A percentile compares a stretch with the other conserved stretches of the same genome.
phyloP scores from a whole-genome alignment of 2,797 vertebrate species.

The Anabacerthia variegaticeps region DNA sequence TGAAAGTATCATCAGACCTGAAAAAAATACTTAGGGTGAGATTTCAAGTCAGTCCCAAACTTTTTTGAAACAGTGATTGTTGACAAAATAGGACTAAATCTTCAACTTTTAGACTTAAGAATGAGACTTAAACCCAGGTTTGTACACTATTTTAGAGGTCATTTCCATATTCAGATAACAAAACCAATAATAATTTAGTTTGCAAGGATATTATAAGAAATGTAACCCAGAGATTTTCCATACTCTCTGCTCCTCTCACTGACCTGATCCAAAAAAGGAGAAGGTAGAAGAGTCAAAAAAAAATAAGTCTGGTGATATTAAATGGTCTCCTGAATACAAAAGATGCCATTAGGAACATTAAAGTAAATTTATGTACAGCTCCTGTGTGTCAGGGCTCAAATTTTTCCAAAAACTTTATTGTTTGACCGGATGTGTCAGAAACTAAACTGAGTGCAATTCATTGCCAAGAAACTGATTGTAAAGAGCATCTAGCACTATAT shows the following conservation, averaged over 20 bases:
- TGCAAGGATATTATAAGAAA: background rate
- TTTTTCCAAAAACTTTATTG: conserved; percentile 51
- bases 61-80: background rate
- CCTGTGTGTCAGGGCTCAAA: conserved; percentile 31
- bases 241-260: background rate
- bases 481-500: conserved; percentile 39
- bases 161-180: background rate
- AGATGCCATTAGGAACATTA: conserved; percentile 24
- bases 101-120: background rate
- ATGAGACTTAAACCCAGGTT: background rate
- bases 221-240: background rate
- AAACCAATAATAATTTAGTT: background rate
- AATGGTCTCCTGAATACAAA: conserved; percentile 38
- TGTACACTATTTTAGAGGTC: background rate
- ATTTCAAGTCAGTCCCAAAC: background rate
- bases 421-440: conserved; percentile 26
- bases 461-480: conserved; percentile 42
- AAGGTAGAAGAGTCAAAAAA: background rate
- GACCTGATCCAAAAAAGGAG: background rate
- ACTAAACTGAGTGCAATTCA: background rate
- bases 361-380: conserved; percentile 51
- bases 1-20: background rate
- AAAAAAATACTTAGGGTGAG: background rate
- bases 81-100: background rate
- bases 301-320: background rate